Evolutionary conservation across 2,113 vertebrate species (phyloP).

Genomic region (Delphinapterus leucas): DNA sequence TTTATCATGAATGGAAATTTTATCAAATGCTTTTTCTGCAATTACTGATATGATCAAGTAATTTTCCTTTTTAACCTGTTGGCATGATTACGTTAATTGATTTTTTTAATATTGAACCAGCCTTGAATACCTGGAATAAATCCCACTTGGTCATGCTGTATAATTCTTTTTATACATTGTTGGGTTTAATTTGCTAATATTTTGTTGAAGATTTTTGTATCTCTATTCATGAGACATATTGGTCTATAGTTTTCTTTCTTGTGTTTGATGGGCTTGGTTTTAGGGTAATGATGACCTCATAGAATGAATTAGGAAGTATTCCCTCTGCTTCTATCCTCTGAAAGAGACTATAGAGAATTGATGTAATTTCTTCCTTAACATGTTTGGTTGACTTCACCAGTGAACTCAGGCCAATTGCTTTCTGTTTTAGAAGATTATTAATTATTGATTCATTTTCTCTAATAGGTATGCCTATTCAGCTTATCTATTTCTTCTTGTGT

Average conservation of each 20-base stretch:
- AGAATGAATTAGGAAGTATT: not conserved
- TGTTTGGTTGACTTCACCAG: not conserved
- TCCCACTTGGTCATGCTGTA: not conserved
- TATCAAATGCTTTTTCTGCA: not conserved
- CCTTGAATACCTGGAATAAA: not conserved
- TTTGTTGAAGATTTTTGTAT: not conserved
- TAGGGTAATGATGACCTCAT: not conserved
- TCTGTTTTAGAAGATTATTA: not conserved
- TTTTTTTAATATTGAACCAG: not conserved
- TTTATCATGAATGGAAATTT: not conserved
- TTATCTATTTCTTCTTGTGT: not conserved
- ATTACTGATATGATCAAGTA: not conserved
- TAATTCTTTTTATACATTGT: not conserved
- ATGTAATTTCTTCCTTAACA: not conserved
- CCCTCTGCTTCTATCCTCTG: not conserved
- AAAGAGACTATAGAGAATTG: not conserved
- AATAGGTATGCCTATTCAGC: not conserved
- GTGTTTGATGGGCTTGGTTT: not conserved
- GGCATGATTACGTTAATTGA: not conserved
- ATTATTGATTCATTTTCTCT: not conserved
- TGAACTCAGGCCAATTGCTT: not conserved
- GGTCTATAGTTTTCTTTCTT: not conserved
- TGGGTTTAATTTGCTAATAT: not conserved
- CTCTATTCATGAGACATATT: not conserved
- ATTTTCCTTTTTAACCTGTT: not conserved